These are phyloP conservation scores for Nasonia giraulti DNA, from an alignment of 1,140 invertebrate species.

Conservation along the genomic window DNA sequence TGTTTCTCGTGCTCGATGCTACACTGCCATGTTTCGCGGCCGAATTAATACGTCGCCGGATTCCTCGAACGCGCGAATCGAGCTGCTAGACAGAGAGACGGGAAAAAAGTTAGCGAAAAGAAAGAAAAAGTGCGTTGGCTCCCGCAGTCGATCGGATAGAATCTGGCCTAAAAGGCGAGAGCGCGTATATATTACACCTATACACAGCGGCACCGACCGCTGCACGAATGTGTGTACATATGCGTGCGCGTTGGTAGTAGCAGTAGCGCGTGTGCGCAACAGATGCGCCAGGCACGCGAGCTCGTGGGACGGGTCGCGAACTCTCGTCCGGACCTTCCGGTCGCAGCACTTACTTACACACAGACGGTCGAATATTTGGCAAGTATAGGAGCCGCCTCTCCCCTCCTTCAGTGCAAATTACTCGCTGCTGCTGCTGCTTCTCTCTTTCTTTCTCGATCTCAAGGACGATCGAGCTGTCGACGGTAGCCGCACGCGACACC, in stretches of 20 bases:
- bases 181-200: neutral
- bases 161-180: neutral
- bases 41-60: no score
- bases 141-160: neutral
- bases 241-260: neutral
- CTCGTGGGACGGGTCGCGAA: slow-evolving; percentile 67
- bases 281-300: slow-evolving; percentile 72
- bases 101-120: neutral
- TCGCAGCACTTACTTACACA: slow-evolving; percentile 47
- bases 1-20: no score
- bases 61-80: neutral
- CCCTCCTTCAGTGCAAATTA: slow-evolving; percentile 32
- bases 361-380: slow-evolving; percentile 65
- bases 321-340: slow-evolving; percentile 62
- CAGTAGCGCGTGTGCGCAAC: slow-evolving; percentile 66
- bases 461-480: slow-evolving; percentile 24
- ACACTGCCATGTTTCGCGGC: no score
- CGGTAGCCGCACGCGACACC: slow-evolving; percentile 24
- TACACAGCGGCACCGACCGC: neutral
- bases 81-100: neutral
- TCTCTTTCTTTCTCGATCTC: slow-evolving; percentile 32
- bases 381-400: slow-evolving; percentile 44
- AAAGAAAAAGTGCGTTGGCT: neutral
- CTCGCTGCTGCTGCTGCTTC: neutral
- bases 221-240: no score